phyloP scores from a whole-genome alignment of 2,113 vertebrate genomes.

The Pangasianodon gigas region DNA sequence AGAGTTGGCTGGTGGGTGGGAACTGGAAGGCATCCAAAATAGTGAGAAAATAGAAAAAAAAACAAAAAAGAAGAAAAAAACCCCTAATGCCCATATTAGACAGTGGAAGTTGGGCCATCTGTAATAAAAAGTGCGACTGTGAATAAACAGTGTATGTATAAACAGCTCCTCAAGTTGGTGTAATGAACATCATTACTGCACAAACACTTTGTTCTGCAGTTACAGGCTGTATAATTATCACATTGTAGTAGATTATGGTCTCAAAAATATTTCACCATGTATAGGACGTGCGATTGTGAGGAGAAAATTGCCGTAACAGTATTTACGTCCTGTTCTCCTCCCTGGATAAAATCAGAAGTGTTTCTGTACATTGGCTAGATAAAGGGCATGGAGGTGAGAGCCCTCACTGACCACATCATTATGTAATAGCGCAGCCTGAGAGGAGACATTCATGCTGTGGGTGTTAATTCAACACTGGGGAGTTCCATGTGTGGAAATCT shows the following conservation, averaged over 20 bases:
- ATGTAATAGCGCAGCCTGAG: background rate
- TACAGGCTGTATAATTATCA: slow-evolving; percentile 1
- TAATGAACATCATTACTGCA: slow-evolving; percentile 1
- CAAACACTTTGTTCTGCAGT: background rate
- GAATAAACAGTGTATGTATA: background rate
- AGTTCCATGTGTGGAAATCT: background rate
- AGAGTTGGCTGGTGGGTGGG: background rate
- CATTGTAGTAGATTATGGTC: background rate
- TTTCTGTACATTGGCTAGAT: background rate
- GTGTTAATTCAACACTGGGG: slow-evolving; percentile 17
- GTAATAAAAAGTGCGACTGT: background rate
- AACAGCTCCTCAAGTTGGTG: no score
- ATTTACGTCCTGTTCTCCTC: background rate
- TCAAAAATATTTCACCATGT: background rate
- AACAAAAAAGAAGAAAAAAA: background rate
- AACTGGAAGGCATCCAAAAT: background rate
- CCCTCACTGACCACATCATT: slow-evolving; percentile 5
- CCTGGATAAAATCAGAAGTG: background rate
- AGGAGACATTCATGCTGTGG: slow-evolving; percentile 1
- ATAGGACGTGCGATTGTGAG: background rate
- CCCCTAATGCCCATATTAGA: background rate
- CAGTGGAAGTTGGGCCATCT: background rate
- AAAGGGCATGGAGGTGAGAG: background rate
- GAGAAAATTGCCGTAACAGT: no score
- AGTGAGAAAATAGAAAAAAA: background rate